A percentile compares a stretch with the other conserved stretches of the same genome.
phyloP scores from a whole-genome alignment of 1,140 invertebrate genomes.

The Euwallacea fornicatus region DNA sequence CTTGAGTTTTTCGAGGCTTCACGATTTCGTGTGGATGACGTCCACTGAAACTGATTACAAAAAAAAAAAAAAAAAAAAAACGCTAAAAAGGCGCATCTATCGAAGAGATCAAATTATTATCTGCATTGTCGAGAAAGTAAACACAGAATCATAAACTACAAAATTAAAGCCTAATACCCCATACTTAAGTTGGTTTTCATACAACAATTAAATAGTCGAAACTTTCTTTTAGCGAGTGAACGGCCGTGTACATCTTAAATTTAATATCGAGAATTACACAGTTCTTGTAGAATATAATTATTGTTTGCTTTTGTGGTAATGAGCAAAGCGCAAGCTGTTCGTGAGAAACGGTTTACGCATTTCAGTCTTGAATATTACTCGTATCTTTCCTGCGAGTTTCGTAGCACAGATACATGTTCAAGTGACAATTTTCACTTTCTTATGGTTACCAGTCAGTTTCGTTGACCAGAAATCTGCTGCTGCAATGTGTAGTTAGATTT shows the following conservation, averaged over 20 bases:
- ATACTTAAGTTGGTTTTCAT: background rate
- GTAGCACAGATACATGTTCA: conserved; percentile 16
- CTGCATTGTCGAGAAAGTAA: background rate
- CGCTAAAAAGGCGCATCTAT: too few relatives aligned
- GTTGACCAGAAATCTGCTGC: too few relatives aligned
- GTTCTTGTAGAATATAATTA: conserved; percentile 4
- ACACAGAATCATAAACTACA: background rate
- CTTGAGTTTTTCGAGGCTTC: too few relatives aligned
- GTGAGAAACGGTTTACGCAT: conserved; percentile 19
- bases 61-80: too few relatives aligned
- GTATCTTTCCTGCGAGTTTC: conserved; percentile 2
- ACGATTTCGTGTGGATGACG: too few relatives aligned
- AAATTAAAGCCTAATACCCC: background rate
- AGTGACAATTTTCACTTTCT: conserved; percentile 2
- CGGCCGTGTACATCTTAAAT: conserved; percentile 16
- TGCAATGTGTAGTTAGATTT: too few relatives aligned
- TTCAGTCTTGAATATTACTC: background rate
- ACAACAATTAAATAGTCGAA: conserved; percentile 11
- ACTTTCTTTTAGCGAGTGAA: conserved; percentile 21
- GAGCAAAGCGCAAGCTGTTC: background rate
- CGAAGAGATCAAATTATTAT: too few relatives aligned
- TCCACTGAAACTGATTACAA: too few relatives aligned
- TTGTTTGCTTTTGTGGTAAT: conserved; percentile 4
- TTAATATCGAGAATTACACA: conserved; percentile 21
- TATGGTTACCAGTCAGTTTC: conserved; percentile 2